phyloP scores from a whole-genome alignment of 1,140 invertebrate genomes.

The Drosophila setifemur region DNA sequence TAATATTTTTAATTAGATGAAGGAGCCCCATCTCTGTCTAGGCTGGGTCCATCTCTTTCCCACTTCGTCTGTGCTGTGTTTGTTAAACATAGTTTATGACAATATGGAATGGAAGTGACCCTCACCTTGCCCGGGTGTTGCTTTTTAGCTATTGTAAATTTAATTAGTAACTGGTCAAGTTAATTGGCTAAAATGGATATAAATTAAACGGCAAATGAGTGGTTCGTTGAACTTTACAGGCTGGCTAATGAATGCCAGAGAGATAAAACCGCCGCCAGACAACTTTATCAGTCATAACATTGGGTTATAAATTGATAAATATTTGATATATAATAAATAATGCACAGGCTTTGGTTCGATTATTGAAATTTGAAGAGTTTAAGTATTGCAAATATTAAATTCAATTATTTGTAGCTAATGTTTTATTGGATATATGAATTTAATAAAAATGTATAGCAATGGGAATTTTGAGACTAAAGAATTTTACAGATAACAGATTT shows the following conservation, averaged over 20 bases:
- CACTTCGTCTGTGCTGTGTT: constrained; percentile 4
- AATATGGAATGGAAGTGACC: constrained; percentile 39
- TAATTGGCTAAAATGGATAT: constrained; percentile 37
- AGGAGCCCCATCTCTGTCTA: constrained; percentile 23
- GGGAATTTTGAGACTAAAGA: too few relatives aligned
- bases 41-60: not conserved
- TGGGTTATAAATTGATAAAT: too few relatives aligned
- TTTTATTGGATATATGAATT: too few relatives aligned
- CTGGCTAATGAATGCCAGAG: constrained; percentile 9
- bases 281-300: not conserved
- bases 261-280: not conserved
- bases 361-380: too few relatives aligned
- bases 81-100: constrained; percentile 53
- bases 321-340: too few relatives aligned
- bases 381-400: too few relatives aligned
- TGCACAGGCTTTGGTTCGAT: too few relatives aligned
- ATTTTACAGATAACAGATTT: too few relatives aligned
- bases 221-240: constrained; percentile 29
- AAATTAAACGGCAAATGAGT: constrained; percentile 23
- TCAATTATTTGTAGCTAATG: too few relatives aligned
- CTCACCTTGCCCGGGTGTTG: constrained; percentile 1
- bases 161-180: constrained; percentile 43
- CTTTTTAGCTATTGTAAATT: constrained; percentile 31
- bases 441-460: too few relatives aligned
- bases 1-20: constrained; percentile 58